These are phyloP conservation scores for Biston betularia DNA, from an alignment of 2,888 invertebrate species.

Conservation along the genomic window DNA sequence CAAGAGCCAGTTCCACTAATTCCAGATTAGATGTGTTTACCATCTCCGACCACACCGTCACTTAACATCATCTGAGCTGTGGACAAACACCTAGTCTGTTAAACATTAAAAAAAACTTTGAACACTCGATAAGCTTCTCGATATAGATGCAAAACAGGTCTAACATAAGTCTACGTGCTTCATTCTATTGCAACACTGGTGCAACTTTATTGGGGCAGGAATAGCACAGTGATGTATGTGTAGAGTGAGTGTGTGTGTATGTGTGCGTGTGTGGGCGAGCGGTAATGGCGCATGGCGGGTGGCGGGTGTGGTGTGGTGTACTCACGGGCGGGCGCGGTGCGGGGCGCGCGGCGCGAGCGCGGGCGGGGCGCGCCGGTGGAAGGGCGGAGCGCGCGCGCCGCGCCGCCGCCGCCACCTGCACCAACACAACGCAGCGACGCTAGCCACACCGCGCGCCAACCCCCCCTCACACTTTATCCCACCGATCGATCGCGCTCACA, in stretches of 20 bases:
- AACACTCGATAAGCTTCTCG: too few species aligned
- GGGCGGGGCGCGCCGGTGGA: constrained; percentile 84
- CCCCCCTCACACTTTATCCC: constrained; percentile 41
- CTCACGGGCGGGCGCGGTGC: constrained; percentile 79
- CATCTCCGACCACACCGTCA: too few species aligned
- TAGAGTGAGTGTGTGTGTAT: neutral
- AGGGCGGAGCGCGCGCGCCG: constrained; percentile 85
- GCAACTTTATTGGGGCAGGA: too few species aligned
- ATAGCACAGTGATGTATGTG: neutral
- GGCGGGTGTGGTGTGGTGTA: constrained; percentile 48
- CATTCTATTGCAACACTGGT: too few species aligned
- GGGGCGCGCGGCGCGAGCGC: constrained; percentile 72
- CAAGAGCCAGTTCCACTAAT: too few species aligned
- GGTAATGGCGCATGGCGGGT: constrained; percentile 26
- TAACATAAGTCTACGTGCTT: too few species aligned
- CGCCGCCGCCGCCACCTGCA: constrained; percentile 82
- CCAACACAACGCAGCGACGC: constrained; percentile 60
- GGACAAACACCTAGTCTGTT: too few species aligned
- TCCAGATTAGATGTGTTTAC: too few species aligned
- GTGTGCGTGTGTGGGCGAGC: constrained; percentile 2
- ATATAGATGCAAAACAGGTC: too few species aligned
- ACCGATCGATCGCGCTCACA: too few species aligned
- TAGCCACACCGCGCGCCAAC: constrained; percentile 29
- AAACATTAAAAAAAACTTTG: too few species aligned
- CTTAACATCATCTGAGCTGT: too few species aligned